Conservation (phyloP, 1,140 invertebrate genomes). For the Manduca sexta region DNA sequence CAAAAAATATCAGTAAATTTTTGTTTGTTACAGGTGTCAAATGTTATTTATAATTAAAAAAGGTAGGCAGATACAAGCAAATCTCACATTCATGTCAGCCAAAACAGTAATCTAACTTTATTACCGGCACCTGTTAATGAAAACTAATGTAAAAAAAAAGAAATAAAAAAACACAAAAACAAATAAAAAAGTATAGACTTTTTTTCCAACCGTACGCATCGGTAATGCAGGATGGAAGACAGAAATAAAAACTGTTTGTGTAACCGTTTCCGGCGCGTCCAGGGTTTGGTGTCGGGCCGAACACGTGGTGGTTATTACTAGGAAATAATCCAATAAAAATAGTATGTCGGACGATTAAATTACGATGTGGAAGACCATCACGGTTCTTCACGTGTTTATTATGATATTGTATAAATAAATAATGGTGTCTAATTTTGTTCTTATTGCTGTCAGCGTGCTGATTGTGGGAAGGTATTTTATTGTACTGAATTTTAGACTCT, state of each 20-base stretch:
- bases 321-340: slow-evolving; percentile 66
- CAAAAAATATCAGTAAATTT: too few species aligned
- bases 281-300: slow-evolving; percentile 40
- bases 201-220: slow-evolving; percentile 8
- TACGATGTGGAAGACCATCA: slow-evolving; percentile 25
- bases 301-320: slow-evolving; percentile 63
- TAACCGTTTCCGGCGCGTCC: slow-evolving; percentile 61
- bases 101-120: too few species aligned
- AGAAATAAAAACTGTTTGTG: slow-evolving; percentile 70
- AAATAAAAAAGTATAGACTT: neutral
- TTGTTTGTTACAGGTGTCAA: too few species aligned
- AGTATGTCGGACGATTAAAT: slow-evolving; percentile 47
- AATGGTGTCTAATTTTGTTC: slow-evolving; percentile 7
- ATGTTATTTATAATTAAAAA: too few species aligned
- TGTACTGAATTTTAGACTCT: too few species aligned
- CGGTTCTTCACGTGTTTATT: slow-evolving; percentile 10
- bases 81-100: too few species aligned
- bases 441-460: neutral
- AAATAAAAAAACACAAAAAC: neutral
- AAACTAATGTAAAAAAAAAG: neutral
- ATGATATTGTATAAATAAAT: slow-evolving; percentile 10
- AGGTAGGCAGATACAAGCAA: too few species aligned
- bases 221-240: slow-evolving; percentile 45
- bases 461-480: too few species aligned
- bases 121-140: too few species aligned